Conservation (phyloP, 2,113 vertebrate genomes). For the Hystrix brachyura region DNA sequence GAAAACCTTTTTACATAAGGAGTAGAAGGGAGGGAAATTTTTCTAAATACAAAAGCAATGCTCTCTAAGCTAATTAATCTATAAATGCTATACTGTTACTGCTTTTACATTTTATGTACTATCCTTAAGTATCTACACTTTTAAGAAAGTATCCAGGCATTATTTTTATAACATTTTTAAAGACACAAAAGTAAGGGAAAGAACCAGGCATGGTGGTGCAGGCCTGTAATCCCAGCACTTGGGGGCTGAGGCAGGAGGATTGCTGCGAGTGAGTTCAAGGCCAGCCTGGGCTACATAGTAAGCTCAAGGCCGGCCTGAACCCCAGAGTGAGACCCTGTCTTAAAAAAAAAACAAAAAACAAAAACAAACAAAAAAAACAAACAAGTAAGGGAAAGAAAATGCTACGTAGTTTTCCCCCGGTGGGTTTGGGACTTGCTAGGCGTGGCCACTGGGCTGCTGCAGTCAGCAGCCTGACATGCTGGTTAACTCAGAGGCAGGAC, state of each 20-base stretch:
- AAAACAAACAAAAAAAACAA: not conserved
- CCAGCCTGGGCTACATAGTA: too few species aligned
- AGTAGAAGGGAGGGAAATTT: not conserved
- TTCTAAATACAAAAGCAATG: not conserved
- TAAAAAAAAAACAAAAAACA: too few species aligned
- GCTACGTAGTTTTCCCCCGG: not conserved
- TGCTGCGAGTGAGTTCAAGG: too few species aligned
- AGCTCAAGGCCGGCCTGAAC: not conserved
- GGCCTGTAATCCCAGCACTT: too few species aligned
- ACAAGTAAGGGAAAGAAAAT: not conserved
- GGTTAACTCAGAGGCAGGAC: not conserved
- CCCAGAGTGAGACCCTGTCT: too few species aligned
- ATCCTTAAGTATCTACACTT: not conserved
- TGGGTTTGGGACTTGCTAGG: not conserved
- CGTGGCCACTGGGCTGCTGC: accelerated
- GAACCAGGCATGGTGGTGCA: not conserved
- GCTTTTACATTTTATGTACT: constrained; percentile 7
- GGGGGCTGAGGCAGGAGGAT: too few species aligned
- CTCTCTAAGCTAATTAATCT: constrained; percentile 1
- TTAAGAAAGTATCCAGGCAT: not conserved
- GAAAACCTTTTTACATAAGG: not conserved
- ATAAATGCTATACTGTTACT: not conserved
- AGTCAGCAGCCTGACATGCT: too few species aligned
- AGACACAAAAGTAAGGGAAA: not conserved
- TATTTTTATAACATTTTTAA: not conserved